These are phyloP conservation scores for Diorhabda sublineata DNA, from an alignment of 1,140 invertebrate genomes.

Conservation along the genomic window DNA sequence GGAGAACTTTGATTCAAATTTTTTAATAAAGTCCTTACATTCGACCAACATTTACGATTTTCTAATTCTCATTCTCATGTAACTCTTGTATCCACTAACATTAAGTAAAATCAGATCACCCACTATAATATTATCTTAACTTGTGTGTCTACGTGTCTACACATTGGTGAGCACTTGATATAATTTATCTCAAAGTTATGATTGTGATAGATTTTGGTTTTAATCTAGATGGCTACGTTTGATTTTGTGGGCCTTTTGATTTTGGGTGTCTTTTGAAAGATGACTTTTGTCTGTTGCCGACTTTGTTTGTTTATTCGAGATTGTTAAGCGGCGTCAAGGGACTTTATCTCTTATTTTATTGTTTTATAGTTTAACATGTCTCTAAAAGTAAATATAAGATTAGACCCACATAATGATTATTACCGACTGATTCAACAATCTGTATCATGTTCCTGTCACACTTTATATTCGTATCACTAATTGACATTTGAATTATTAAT, in stretches of 20 bases:
- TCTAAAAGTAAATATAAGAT: background rate
- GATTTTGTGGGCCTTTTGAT: background rate
- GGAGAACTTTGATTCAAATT: too few relatives aligned
- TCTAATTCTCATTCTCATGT: too few relatives aligned
- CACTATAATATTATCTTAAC: too few relatives aligned
- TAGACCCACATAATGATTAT: background rate
- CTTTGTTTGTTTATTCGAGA: constrained; percentile 4
- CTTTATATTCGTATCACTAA: background rate
- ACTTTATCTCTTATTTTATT: background rate
- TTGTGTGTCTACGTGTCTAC: background rate
- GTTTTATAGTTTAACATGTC: background rate
- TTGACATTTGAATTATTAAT: background rate
- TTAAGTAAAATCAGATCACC: too few relatives aligned
- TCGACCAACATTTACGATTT: too few relatives aligned
- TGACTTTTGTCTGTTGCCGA: background rate
- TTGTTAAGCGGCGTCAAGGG: background rate
- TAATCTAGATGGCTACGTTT: constrained; percentile 14
- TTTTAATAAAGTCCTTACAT: too few relatives aligned
- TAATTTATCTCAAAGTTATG: constrained; percentile 17
- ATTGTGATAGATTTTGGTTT: constrained; percentile 15
- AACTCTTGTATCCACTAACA: too few relatives aligned
- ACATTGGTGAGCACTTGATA: constrained; percentile 8
- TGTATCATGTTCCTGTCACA: background rate
- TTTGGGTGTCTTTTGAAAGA: constrained; percentile 1
- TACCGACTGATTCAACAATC: background rate